Percentiles rank a stretch among this genome's conserved stretches.
phyloP scores from a whole-genome alignment of 2,888 invertebrate species.

The Bhutanitis thaidina region DNA sequence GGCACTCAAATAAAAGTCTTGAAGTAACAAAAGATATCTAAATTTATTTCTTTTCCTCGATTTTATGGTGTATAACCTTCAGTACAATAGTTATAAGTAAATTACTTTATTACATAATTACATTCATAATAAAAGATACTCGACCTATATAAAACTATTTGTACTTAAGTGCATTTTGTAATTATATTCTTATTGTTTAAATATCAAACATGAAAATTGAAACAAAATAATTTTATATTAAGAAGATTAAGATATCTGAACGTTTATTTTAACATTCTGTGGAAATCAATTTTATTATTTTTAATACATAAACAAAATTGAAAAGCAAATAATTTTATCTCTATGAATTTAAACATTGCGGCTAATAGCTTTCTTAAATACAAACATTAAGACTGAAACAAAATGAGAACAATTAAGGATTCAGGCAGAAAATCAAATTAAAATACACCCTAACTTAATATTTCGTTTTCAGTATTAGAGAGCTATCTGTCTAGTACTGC shows the following conservation, averaged over 20 bases:
- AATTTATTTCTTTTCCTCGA: conserved; percentile 53
- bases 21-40: conserved; percentile 66
- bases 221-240: conserved; percentile 9
- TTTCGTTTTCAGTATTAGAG: no score
- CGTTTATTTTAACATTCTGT: neutral
- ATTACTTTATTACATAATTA: conserved; percentile 36
- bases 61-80: conserved; percentile 27
- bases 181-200: conserved; percentile 18
- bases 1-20: conserved; percentile 46
- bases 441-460: no score
- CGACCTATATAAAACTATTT: conserved; percentile 51
- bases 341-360: no score
- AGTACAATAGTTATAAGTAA: conserved; percentile 41
- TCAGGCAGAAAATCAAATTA: no score
- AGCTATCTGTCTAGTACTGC: no score
- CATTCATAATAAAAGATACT: conserved; percentile 28
- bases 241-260: no score
- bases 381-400: no score
- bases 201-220: conserved; percentile 5
- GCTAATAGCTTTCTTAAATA: no score
- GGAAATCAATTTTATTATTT: no score
- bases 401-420: no score
- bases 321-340: no score
- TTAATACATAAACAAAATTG: no score
- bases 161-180: conserved; percentile 66